phyloP scores from a whole-genome alignment of 1,140 invertebrate genomes.

The Acromyrmex charruanus region DNA sequence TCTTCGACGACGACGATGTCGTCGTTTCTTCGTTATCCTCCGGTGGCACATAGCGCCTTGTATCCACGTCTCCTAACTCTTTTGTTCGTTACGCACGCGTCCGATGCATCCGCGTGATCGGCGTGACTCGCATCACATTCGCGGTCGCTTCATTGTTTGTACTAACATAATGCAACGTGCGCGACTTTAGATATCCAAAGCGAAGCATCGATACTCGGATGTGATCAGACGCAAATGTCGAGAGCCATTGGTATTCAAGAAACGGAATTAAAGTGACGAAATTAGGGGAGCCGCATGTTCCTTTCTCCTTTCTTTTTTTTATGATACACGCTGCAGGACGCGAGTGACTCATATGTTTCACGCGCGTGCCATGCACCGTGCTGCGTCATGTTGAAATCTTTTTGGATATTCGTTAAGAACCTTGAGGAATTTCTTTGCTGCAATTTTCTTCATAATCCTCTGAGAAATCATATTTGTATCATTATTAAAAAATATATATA shows the following conservation, averaged over 20 bases:
- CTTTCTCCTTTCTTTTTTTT: not conserved
- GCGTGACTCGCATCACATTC: constrained; percentile 54
- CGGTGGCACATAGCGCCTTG: not conserved
- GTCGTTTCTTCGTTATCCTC: not conserved
- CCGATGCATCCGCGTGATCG: constrained; percentile 54
- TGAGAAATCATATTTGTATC: not conserved
- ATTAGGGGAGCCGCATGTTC: not conserved
- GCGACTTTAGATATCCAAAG: not conserved
- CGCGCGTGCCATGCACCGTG: not conserved
- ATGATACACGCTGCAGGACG: not conserved
- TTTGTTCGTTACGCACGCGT: constrained; percentile 37
- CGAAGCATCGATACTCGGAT: not conserved
- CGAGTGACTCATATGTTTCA: constrained; percentile 17
- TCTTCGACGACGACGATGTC: not conserved
- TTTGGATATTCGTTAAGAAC: not conserved
- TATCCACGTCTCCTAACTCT: not conserved
- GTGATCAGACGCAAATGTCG: not conserved
- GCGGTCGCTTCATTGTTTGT: constrained; percentile 10
- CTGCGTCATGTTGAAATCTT: constrained; percentile 5
- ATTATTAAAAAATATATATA: not conserved
- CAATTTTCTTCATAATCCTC: not conserved
- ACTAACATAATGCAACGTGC: not conserved
- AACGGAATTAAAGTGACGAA: constrained; percentile 47
- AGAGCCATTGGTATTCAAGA: constrained; percentile 35
- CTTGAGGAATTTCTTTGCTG: not conserved